These are phyloP conservation scores for Trachelipus rathkii DNA, from an alignment of 1,140 invertebrate genomes.

Conservation along the genomic window DNA sequence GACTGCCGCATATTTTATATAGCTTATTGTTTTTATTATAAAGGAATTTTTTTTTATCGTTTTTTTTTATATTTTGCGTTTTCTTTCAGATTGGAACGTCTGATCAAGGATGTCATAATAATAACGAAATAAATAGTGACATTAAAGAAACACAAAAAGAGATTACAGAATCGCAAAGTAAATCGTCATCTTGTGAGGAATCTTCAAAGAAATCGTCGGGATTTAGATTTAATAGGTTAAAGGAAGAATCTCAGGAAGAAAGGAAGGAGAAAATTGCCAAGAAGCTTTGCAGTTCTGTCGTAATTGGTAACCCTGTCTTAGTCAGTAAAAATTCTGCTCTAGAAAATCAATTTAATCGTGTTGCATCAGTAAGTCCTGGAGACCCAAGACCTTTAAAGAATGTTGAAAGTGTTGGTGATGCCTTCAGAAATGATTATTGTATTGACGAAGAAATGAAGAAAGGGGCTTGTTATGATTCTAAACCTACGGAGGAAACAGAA, in stretches of 20 bases:
- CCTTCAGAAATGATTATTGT: not conserved
- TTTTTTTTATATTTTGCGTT: no score
- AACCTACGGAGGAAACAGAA: no score
- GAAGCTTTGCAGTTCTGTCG: slow-evolving; percentile 16
- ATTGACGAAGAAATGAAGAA: not conserved
- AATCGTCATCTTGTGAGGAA: slow-evolving; percentile 9
- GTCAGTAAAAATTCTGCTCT: not conserved
- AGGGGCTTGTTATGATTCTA: not conserved
- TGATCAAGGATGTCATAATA: not conserved
- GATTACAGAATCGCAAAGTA: not conserved
- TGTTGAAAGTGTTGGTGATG: not conserved
- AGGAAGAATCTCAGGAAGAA: slow-evolving; percentile 24
- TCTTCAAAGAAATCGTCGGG: not conserved
- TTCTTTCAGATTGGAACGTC: slow-evolving; percentile 4
- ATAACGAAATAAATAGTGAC: not conserved
- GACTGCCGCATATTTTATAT: no score
- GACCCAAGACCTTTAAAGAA: not conserved
- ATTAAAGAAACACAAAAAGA: slow-evolving; percentile 1
- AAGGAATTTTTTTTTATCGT: no score
- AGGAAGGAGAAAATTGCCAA: not conserved
- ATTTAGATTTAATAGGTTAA: slow-evolving; percentile 33
- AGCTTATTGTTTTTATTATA: no score
- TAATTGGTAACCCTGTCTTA: slow-evolving; percentile 33
- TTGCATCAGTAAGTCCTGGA: not conserved
- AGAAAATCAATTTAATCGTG: not conserved